A percentile compares a stretch with the other conserved stretches of the same genome.
phyloP scores from a whole-genome alignment of 2,113 vertebrate genomes.

The Chloropsis cyanopogon region DNA sequence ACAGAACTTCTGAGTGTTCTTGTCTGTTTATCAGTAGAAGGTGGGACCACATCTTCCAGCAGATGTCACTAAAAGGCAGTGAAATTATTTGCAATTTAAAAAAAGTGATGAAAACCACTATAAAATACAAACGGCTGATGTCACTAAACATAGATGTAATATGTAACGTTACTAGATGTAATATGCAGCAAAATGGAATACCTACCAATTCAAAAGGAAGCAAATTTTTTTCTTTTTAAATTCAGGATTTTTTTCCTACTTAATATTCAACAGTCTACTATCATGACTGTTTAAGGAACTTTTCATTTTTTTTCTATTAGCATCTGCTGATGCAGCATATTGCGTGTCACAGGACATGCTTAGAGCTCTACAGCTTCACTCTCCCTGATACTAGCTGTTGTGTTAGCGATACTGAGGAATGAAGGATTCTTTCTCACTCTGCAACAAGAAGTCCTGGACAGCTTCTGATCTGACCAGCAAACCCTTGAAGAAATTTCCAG shows the following conservation, averaged over 20 bases:
- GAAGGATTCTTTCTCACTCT: neutral
- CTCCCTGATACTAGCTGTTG: too few species aligned
- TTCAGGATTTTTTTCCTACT: neutral
- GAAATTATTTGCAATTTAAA: neutral
- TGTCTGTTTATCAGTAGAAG: neutral
- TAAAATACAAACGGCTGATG: neutral
- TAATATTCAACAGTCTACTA: neutral
- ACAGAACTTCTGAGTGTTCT: neutral
- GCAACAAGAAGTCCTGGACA: neutral
- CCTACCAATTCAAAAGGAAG: neutral
- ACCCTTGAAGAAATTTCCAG: neutral
- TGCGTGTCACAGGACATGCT: neutral
- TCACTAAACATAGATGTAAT: neutral
- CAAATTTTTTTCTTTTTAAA: neutral
- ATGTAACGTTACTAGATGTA: neutral
- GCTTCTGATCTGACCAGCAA: neutral
- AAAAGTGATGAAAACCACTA: neutral
- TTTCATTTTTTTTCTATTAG: neutral
- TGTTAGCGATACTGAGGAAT: neutral
- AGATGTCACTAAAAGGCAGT: constrained; percentile 33
- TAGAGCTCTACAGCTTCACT: neutral
- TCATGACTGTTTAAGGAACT: neutral
- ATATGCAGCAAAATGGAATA: neutral
- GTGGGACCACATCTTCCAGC: neutral
- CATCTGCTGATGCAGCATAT: neutral